Evolutionary conservation across 2,888 invertebrate genomes (phyloP).

Genomic region (Dermolepida albohirtum): DNA sequence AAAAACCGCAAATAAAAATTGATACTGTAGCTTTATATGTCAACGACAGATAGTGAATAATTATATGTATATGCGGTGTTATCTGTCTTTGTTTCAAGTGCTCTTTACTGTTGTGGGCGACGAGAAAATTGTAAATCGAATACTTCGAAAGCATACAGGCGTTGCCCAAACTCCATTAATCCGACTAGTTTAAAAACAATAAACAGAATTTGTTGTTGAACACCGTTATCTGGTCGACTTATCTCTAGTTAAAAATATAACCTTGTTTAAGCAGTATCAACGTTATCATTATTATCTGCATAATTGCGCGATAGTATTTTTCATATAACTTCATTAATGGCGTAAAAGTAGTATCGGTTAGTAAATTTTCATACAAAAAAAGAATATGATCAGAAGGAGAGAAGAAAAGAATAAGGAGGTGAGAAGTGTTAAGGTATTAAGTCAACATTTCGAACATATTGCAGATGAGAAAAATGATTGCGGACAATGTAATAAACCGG

Average conservation of each 20-base stretch:
- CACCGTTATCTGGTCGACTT: background rate
- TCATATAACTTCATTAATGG: conserved; percentile 3
- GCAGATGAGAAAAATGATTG: conserved; percentile 8
- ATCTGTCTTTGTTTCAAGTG: too few relatives aligned
- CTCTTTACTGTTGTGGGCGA: background rate
- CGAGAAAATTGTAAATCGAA: conserved; percentile 1
- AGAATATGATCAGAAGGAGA: conserved; percentile 3
- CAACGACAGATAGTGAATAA: conserved; percentile 23
- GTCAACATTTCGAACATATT: conserved; percentile 33
- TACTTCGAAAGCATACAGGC: background rate
- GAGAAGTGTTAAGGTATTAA: conserved; percentile 10
- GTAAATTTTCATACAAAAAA: too few relatives aligned
- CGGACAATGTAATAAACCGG: conserved; percentile 12
- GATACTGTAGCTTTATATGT: conserved; percentile 23
- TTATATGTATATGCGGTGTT: background rate
- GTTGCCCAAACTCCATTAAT: conserved; percentile 5
- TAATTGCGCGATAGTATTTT: conserved; percentile 9
- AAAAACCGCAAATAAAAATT: too few relatives aligned
- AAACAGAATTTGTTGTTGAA: background rate
- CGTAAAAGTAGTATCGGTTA: background rate
- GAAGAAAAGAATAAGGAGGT: conserved; percentile 10
- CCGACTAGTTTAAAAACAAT: conserved; percentile 8
- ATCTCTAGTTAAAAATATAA: conserved; percentile 12
- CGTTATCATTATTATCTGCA: conserved; percentile 8
- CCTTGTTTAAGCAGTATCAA: conserved; percentile 19